These are phyloP conservation scores for Resseliella maxima DNA, from an alignment of 2,888 invertebrate genomes.

Conservation along the genomic window DNA sequence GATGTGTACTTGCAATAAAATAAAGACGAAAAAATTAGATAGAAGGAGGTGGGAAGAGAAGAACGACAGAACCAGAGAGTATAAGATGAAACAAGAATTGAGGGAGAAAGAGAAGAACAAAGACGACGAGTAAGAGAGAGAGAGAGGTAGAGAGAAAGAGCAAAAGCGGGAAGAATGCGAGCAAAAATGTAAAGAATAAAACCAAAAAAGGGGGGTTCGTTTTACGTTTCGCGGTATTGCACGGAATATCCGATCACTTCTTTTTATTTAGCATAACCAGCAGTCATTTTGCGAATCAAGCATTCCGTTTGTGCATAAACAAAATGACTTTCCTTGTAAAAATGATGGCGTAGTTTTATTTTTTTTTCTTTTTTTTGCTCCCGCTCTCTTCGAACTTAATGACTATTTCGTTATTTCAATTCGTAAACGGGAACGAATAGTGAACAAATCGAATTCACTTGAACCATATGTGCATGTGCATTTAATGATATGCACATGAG, in stretches of 20 bases:
- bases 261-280: too few relatives aligned
- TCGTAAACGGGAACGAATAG: not conserved
- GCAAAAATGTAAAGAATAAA: not conserved
- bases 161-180: too few relatives aligned
- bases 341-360: not conserved
- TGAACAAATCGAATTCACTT: conserved; percentile 13
- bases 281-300: not conserved
- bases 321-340: not conserved
- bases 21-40: not conserved
- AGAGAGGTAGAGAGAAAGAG: too few relatives aligned
- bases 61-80: too few relatives aligned
- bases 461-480: not conserved
- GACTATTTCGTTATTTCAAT: conserved; percentile 20
- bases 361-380: not conserved
- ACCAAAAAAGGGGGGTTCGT: not conserved
- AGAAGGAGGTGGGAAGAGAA: not conserved
- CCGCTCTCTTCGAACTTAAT: not conserved
- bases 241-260: not conserved
- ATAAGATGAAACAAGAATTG: too few relatives aligned
- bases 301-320: not conserved
- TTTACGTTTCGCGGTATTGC: not conserved
- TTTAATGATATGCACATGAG: not conserved
- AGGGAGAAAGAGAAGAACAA: too few relatives aligned
- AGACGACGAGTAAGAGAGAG: too few relatives aligned
- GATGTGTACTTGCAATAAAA: not conserved